phyloP scores from a whole-genome alignment of 2,113 vertebrate genomes.

The Petroica traversi region DNA sequence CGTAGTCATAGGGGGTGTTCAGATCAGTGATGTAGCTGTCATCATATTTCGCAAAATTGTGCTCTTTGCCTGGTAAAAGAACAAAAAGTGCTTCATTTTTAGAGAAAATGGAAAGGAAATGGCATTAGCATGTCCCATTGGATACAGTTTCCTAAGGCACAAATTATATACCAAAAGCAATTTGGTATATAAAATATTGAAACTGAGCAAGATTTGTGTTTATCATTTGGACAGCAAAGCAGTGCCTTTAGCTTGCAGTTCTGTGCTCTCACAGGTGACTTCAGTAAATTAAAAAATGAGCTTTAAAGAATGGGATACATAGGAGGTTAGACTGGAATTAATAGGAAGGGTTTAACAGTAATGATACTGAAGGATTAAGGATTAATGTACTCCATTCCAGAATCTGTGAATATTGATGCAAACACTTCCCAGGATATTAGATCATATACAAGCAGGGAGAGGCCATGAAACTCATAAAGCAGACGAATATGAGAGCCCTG shows the following conservation, averaged over 20 bases:
- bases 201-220: not conserved
- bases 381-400: not conserved
- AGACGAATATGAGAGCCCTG: not conserved
- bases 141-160: not conserved
- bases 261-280: not conserved
- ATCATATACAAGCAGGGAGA: not conserved
- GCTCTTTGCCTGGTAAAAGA: conserved; percentile 69
- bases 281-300: not conserved
- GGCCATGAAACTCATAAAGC: not conserved
- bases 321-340: not conserved
- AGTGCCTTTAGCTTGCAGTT: not conserved
- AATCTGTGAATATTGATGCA: not conserved
- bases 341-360: not conserved
- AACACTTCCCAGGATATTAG: not conserved
- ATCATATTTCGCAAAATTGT: conserved; percentile 86
- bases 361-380: not conserved
- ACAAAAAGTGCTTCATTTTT: not conserved
- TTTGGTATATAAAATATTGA: not conserved
- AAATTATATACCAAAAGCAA: not conserved
- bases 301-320: not conserved
- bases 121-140: not conserved
- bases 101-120: not conserved
- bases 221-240: not conserved
- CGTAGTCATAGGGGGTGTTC: conserved; percentile 92
- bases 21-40: conserved; percentile 85